phyloP scores from a whole-genome alignment of 2,113 vertebrate genomes.

The Prunella himalayana region DNA sequence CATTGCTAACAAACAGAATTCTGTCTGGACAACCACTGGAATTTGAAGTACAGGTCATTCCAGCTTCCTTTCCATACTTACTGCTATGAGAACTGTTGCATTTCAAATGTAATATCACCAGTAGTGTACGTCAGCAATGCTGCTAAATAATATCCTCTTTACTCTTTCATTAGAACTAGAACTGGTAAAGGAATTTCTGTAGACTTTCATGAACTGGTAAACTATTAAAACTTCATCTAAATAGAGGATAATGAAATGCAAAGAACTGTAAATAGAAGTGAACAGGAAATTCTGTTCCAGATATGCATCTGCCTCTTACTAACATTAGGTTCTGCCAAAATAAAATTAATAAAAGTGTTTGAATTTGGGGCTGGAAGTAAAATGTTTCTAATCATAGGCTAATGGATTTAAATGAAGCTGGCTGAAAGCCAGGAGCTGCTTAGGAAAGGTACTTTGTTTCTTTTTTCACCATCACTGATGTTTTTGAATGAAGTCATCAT shows the following conservation, averaged over 20 bases:
- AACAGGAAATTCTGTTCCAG: neutral
- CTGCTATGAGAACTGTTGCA: neutral
- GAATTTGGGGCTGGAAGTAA: neutral
- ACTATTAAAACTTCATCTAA: neutral
- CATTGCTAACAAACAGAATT: slow-evolving; percentile 19
- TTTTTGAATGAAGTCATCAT: neutral
- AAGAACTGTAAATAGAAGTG: slow-evolving; percentile 12
- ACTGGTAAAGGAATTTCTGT: neutral
- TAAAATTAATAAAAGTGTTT: neutral
- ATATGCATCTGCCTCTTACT: neutral
- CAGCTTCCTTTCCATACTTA: neutral
- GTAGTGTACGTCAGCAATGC: neutral
- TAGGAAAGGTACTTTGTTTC: neutral
- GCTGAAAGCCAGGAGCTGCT: neutral
- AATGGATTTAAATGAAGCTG: neutral
- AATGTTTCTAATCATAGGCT: neutral
- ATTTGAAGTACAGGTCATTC: neutral
- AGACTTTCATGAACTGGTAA: neutral
- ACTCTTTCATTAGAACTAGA: neutral
- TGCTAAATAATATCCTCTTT: neutral
- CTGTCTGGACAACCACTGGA: slow-evolving; percentile 24
- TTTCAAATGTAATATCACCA: neutral
- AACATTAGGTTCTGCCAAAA: slow-evolving; percentile 19
- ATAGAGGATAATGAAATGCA: neutral
- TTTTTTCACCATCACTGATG: neutral